Percentiles rank a stretch among this genome's conserved stretches.
phyloP scores from a whole-genome alignment of 1,140 invertebrate genomes.

The Nebria ingens region DNA sequence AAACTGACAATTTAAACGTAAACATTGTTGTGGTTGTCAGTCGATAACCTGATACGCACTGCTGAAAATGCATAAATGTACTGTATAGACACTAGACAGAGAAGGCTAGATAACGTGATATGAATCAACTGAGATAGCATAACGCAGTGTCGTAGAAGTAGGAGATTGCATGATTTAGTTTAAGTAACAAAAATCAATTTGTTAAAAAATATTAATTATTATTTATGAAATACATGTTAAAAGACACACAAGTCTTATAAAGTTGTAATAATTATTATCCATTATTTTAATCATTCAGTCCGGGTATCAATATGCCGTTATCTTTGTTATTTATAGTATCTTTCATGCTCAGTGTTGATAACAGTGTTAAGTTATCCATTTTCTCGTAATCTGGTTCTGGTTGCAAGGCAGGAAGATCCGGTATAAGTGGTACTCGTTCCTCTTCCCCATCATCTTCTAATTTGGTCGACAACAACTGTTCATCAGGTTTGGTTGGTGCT shows the following conservation, averaged over 20 bases:
- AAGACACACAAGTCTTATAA: constrained; percentile 1
- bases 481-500: background rate
- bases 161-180: background rate
- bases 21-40: background rate
- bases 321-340: constrained; percentile 15
- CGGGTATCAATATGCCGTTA: background rate
- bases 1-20: background rate
- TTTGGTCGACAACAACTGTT: too few relatives aligned
- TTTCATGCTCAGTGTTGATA: constrained; percentile 27
- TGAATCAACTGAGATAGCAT: background rate
- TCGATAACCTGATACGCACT: background rate
- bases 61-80: too few relatives aligned
- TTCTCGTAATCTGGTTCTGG: constrained; percentile 30
- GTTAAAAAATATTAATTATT: constrained; percentile 9
- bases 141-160: too few relatives aligned
- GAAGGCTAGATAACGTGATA: too few relatives aligned
- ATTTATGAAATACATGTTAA: background rate
- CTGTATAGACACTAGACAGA: too few relatives aligned
- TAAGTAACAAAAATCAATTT: background rate
- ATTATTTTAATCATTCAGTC: background rate
- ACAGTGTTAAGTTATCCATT: constrained; percentile 32
- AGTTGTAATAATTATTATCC: too few relatives aligned
- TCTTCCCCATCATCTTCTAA: constrained; percentile 5
- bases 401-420: constrained; percentile 16
- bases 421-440: constrained; percentile 17